phyloP scores from a whole-genome alignment of 2,797 vertebrate species.

The Sardinella longiceps region DNA sequence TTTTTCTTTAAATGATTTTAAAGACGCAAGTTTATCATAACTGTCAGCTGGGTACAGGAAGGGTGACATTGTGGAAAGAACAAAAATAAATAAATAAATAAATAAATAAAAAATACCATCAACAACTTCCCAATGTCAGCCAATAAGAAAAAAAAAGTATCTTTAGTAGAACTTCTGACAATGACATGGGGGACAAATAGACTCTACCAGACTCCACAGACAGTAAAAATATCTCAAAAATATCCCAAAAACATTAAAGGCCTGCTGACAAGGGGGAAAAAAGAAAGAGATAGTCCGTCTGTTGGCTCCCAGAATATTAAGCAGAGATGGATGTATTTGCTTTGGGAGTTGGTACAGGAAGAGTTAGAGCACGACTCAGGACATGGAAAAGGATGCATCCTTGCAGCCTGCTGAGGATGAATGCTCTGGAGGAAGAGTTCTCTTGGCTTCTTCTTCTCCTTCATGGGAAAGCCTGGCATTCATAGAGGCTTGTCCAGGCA shows the following conservation, averaged over 20 bases:
- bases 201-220: background rate
- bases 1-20: background rate
- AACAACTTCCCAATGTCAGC: background rate
- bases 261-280: background rate
- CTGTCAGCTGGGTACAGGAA: background rate
- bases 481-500: background rate
- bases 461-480: background rate
- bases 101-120: no score
- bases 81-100: no score
- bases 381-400: background rate
- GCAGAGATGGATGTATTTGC: background rate
- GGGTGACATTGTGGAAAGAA: background rate
- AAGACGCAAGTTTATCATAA: background rate
- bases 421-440: background rate
- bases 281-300: background rate
- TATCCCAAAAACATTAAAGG: background rate
- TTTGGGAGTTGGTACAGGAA: background rate
- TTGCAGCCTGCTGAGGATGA: background rate
- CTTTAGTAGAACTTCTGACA: background rate
- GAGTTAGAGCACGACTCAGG: background rate
- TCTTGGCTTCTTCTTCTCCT: background rate
- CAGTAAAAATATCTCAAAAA: background rate
- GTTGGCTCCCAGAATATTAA: background rate
- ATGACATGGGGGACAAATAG: background rate
- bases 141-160: background rate